These are phyloP conservation scores for Chrysotoxum bicinctum DNA, from an alignment of 2,888 invertebrate species.

Conservation along the genomic window DNA sequence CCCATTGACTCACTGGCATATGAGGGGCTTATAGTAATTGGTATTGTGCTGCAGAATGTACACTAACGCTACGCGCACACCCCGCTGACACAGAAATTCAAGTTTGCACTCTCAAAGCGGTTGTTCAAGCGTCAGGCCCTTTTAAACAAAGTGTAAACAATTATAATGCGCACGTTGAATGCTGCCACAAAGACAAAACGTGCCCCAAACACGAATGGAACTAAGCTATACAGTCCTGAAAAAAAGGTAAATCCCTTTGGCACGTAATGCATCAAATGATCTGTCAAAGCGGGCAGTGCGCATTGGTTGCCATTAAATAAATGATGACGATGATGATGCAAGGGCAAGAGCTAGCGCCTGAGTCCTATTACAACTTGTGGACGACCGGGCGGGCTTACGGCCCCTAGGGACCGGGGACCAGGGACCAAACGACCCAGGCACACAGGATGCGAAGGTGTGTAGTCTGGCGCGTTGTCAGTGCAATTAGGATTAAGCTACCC, in stretches of 20 bases:
- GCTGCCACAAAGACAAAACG: constrained; percentile 61
- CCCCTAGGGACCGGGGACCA: constrained; percentile 12
- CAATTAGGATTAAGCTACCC: constrained; percentile 69
- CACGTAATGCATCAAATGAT: constrained; percentile 70
- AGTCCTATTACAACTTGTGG: neutral
- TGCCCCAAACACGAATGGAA: constrained; percentile 17
- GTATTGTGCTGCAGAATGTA: constrained; percentile 22
- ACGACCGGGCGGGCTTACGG: neutral
- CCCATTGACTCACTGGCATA: constrained; percentile 68
- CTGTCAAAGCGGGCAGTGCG: constrained; percentile 57
- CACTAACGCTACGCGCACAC: constrained; percentile 22
- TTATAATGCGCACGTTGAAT: constrained; percentile 23
- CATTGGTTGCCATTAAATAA: constrained; percentile 49
- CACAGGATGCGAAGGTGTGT: constrained; percentile 59
- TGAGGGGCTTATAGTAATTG: constrained; percentile 30
- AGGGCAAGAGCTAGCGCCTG: constrained; percentile 52
- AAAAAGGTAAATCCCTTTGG: constrained; percentile 66
- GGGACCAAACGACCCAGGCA: neutral
- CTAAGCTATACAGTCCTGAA: neutral
- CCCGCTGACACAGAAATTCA: constrained; percentile 69
- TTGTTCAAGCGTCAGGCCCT: constrained; percentile 32
- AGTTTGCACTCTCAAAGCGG: constrained; percentile 47
- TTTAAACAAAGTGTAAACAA: constrained; percentile 53
- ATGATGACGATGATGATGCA: constrained; percentile 60
- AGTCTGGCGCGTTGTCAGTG: constrained; percentile 67